Conservation (phyloP, 1,140 invertebrate species). For the Drosophila parvula region DNA sequence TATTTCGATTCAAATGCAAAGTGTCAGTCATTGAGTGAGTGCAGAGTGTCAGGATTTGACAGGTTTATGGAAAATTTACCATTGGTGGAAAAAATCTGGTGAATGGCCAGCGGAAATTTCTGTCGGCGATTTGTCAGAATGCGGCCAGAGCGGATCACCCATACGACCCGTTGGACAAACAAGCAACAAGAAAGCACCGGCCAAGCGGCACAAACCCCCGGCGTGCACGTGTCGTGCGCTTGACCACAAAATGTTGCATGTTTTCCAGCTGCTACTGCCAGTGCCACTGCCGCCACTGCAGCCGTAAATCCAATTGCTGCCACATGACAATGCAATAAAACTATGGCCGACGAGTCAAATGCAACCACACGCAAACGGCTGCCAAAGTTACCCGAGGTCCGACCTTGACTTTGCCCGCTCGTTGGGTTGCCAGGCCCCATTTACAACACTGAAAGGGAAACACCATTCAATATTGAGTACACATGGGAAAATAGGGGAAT, state of each 20-base stretch:
- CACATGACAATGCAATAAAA: conserved; percentile 80
- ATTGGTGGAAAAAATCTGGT: conserved; percentile 51
- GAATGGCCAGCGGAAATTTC: conserved; percentile 60
- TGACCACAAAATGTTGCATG: conserved; percentile 77
- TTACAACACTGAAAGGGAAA: conserved; percentile 17
- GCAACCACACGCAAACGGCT: conserved; percentile 71
- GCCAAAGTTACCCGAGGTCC: conserved; percentile 41
- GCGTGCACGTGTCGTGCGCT: conserved; percentile 59
- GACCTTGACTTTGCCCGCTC: conserved; percentile 71
- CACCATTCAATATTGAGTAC: conserved; percentile 6
- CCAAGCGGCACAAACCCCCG: too few relatives aligned
- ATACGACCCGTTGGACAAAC: conserved; percentile 21
- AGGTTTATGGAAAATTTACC: conserved; percentile 44
- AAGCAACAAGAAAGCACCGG: conserved; percentile 30
- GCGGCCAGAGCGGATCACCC: conserved; percentile 30
- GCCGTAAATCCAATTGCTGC: conserved; percentile 71
- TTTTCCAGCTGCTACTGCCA: conserved; percentile 31
- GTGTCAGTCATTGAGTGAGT: conserved; percentile 40
- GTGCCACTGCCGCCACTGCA: conserved; percentile 30
- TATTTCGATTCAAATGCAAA: conserved; percentile 17
- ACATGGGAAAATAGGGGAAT: not conserved
- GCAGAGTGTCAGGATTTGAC: conserved; percentile 35
- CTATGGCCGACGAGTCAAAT: conserved; percentile 54
- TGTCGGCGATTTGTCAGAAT: conserved; percentile 41
- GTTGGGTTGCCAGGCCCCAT: conserved; percentile 27